A percentile compares a stretch with the other conserved stretches of the same genome.
phyloP scores from a whole-genome alignment of 2,113 vertebrate genomes.

The Toxostoma redivivum region DNA sequence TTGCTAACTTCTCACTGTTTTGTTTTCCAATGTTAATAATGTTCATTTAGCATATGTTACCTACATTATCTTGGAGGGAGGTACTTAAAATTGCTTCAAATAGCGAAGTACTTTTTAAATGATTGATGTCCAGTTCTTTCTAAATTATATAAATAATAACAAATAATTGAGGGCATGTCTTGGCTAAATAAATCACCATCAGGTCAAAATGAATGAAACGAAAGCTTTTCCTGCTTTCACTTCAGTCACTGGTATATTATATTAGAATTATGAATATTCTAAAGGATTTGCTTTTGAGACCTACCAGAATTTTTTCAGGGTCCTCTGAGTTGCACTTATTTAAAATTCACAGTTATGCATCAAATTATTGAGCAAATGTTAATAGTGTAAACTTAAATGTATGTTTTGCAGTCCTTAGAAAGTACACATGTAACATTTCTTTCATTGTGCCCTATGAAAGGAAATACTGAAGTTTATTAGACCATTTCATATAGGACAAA shows the following conservation, averaged over 20 bases:
- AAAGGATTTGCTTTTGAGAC: neutral
- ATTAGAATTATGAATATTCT: neutral
- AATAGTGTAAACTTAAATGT: neutral
- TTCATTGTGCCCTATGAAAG: neutral
- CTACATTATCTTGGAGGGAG: neutral
- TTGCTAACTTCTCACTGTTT: neutral
- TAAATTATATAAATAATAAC: neutral
- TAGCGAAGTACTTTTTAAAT: neutral
- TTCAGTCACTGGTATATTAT: neutral
- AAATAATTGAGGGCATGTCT: neutral
- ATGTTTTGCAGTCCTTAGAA: neutral
- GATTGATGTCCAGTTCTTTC: neutral
- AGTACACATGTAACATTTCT: rapidly evolving
- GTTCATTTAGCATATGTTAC: neutral
- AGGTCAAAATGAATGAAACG: neutral
- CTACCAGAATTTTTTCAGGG: neutral
- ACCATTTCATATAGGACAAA: rapidly evolving
- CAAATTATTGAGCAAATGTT: neutral
- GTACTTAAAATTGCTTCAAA: neutral
- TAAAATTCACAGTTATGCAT: neutral
- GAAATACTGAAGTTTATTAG: neutral
- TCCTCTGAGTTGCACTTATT: neutral
- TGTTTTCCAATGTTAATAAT: neutral
- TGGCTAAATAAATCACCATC: neutral
- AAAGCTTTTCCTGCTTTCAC: neutral